phyloP scores from a whole-genome alignment of 2,113 vertebrate species.

The Cryptotis parvus region DNA sequence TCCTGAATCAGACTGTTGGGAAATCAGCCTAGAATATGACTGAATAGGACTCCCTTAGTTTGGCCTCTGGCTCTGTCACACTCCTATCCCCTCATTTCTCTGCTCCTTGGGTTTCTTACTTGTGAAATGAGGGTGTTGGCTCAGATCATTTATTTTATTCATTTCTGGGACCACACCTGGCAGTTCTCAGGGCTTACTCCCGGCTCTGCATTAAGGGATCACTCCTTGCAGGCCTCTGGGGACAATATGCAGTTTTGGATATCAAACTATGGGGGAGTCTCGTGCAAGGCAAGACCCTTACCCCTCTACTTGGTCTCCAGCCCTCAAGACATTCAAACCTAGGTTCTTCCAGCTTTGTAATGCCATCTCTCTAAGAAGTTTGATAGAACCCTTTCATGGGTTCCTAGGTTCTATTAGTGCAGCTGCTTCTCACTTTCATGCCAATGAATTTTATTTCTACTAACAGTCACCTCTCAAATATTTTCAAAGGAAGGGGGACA shows the following conservation, averaged over 20 bases:
- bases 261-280: too few species aligned
- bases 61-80: background rate
- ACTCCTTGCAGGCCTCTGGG: too few species aligned
- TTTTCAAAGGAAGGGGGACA: too few species aligned
- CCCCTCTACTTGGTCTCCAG: too few species aligned
- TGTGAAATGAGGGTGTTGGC: background rate
- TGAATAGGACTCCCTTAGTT: background rate
- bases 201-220: background rate
- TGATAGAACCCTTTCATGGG: background rate
- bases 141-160: too few species aligned
- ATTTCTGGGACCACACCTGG: too few species aligned
- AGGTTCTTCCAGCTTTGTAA: background rate
- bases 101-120: background rate
- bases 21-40: background rate
- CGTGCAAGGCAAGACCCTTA: too few species aligned
- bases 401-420: background rate
- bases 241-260: too few species aligned
- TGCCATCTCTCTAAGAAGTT: background rate
- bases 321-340: background rate
- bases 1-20: background rate
- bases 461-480: background rate
- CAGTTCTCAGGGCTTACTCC: too few species aligned
- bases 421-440: background rate
- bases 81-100: background rate
- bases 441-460: background rate